Conservation (phyloP, 2,113 vertebrate genomes). For the Pampusana beccarii region DNA sequence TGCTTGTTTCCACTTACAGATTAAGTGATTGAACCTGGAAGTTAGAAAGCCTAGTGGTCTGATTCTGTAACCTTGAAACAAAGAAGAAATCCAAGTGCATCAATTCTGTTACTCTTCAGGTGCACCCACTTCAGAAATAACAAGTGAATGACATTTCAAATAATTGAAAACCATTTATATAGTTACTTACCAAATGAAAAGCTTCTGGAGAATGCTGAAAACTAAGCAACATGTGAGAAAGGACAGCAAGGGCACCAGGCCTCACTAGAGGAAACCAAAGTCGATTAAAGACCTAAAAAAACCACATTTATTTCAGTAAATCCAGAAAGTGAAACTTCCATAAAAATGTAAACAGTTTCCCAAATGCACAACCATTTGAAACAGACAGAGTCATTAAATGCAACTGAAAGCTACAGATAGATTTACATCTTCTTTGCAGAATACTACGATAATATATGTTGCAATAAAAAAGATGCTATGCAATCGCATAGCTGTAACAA, state of each 20-base stretch:
- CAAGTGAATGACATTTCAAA: background rate
- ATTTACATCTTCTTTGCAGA: background rate
- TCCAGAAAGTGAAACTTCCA: background rate
- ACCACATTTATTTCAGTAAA: background rate
- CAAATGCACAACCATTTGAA: background rate
- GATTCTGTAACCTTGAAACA: background rate
- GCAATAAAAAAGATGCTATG: background rate
- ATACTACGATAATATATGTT: accelerated
- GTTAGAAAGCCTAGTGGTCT: background rate
- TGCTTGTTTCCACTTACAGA: background rate
- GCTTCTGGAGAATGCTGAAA: slow-evolving; percentile 99
- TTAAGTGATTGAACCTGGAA: background rate
- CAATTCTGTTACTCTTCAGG: background rate
- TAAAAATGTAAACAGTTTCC: background rate
- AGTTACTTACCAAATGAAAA: slow-evolving; percentile 93
- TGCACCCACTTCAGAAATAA: background rate
- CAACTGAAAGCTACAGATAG: background rate
- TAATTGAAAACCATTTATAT: background rate
- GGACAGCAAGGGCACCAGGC: slow-evolving; percentile 92
- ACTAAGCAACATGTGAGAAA: slow-evolving; percentile 98
- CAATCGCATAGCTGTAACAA: background rate
- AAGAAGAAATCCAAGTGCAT: background rate
- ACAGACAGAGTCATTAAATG: background rate
- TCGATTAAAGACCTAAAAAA: slow-evolving; percentile 88
- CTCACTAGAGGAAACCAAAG: slow-evolving; percentile 97